These are phyloP conservation scores for Penaeus japonicus DNA, from an alignment of 1,140 invertebrate species.

Conservation along the genomic window DNA sequence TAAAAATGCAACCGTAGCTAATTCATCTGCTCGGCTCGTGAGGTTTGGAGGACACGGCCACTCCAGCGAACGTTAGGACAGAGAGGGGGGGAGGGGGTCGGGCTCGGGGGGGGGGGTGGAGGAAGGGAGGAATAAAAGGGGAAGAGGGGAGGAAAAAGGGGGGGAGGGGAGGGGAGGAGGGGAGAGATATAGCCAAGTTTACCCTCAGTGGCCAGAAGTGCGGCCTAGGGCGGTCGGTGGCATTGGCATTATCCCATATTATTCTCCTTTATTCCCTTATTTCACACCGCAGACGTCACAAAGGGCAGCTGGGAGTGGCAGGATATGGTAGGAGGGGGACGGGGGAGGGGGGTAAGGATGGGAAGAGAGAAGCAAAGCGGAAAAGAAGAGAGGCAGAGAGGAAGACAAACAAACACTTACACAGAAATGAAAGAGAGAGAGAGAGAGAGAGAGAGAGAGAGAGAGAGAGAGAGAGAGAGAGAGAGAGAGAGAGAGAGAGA, in stretches of 20 bases:
- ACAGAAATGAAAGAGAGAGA: too few species aligned
- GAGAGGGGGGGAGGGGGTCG: neutral
- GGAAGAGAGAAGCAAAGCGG: too few species aligned
- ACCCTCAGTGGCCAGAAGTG: neutral
- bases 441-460: too few species aligned
- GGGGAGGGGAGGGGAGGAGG: neutral
- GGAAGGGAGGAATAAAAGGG: neutral
- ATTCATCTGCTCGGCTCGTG: too few species aligned
- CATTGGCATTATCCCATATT: conserved; percentile 53
- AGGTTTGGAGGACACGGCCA: too few species aligned
- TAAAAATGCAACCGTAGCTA: too few species aligned
- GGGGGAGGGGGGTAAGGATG: too few species aligned
- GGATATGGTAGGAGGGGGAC: neutral
- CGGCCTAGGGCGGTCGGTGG: neutral
- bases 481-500: too few species aligned
- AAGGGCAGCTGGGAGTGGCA: conserved; percentile 36
- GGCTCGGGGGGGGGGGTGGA: neutral
- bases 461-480: too few species aligned
- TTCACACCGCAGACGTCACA: conserved; percentile 49
- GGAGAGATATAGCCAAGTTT: neutral
- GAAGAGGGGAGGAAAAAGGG: neutral
- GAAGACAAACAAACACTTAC: too few species aligned
- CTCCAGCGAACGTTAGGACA: neutral
- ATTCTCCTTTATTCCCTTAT: conserved; percentile 53
- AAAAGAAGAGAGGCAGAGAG: neutral